Base-by-base conservation (phyloP, 64 coral and sea anemone genomes). In the Montipora foliosa region DNA sequence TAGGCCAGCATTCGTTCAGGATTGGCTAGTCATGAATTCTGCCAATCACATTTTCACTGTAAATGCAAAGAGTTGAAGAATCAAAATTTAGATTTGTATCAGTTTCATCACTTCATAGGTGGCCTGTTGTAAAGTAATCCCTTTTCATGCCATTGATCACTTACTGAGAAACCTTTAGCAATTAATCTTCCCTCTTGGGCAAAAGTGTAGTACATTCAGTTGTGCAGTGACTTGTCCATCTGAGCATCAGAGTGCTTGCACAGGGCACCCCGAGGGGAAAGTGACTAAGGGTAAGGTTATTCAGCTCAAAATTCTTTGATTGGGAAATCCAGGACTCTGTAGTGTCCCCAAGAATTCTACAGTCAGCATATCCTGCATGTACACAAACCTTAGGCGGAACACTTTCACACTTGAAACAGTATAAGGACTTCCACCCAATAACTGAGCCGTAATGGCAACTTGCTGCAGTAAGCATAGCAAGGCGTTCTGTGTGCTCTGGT, bases 11-110 rank as follows among this genome's bases (percentile, higher is more conserved):
- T 45, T 80, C 55, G 70, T 74, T 66, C 12, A 90, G 13, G 17
- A 90, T 95, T 47, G 88, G 73, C 93, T 88, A 95, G 47, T 90
- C 88, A 21, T 80, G 44, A 88, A 95, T 95, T 4, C 93, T 17
- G 1, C 93, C 93, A 58, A 90, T 95, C 13, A 2, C 89, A n/a
- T 95, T 95, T 80, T 95, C 88, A 87, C 87, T 95, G 72, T 95
- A 87, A 25, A 91, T 95, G 5, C 88, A 59, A 2, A 95, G 74
- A 0, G 88, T 95, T 7, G 93, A 88, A 25, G 87, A 49, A 87
- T 91, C 93, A 49, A 95, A 91, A 14, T 95, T 95, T n/a, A 55
- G 52, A 55, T 10, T 55, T 55, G 10, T 55, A 10, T 55, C 53
- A 57, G 5, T 57, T 1, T 57, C 53, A 57, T 57, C 53, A 57